Evolutionary conservation across 1,140 invertebrate genomes (phyloP), one percentile per base, ranked within the genome.

Genomic region (Zophobas morio): DNA sequence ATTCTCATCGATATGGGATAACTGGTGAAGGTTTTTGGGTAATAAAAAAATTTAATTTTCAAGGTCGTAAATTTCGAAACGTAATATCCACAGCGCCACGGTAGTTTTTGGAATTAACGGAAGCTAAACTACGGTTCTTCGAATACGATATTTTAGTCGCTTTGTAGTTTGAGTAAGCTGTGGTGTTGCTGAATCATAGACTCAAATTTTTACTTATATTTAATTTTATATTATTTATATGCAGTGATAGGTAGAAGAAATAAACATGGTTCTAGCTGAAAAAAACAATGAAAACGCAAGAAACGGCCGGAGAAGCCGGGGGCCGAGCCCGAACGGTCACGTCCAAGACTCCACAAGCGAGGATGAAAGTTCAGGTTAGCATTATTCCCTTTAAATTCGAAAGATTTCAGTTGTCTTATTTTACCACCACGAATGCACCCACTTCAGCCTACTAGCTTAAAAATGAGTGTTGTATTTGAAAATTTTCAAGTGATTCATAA

Each of bases 321-420:
- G 95, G 84, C 94, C 95, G 84, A 96, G 94, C 89, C 95, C 95
- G 75, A 96, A 95, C 90, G 94, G 93, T 79, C 93, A 95, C 87
- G 90, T 90, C 83, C 92, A 91, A 83, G 93, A 94, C 79, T 92
- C 92, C 57, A 94, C 92, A 83, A 94, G 93, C 78, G 94, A 95
- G 81, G 94, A 95, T 84, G 93, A 94, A 86, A 93, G 93, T 88
- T 78, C 84, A 80, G 93, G 93, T 94, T 90, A 87, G 87, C 66
- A 33, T 39, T 39, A 63, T 63, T 42, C 32, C 39, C 8, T 2
- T 66, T 66, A 33, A 42, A 20, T 32, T 66, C 4, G 6, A 1
- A 32, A 66, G 20, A 32, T 60, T 1, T 60, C 6, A 8, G 4
- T 39, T 39, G 5, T 20, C 33, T 8, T 0, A 6, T 60, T 60